Evolutionary conservation across 1,140 invertebrate genomes (phyloP).

Genomic region (Xylocopa sonorina): DNA sequence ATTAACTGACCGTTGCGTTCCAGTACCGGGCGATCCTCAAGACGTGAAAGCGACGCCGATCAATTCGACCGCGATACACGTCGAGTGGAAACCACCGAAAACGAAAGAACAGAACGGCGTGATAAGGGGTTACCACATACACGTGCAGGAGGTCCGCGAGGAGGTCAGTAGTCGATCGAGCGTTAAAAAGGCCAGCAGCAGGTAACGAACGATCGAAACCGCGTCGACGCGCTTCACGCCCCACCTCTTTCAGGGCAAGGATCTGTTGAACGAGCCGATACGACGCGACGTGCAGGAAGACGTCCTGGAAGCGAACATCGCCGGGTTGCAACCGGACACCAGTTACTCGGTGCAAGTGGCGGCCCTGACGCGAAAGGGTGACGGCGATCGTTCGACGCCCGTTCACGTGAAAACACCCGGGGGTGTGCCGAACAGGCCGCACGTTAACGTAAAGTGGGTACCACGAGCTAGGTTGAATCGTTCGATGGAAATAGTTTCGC

Average conservation of each 20-base stretch:
- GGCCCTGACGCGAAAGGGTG: slow-evolving; percentile 96
- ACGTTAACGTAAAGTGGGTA: slow-evolving; percentile 90
- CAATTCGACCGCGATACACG: slow-evolving; percentile 96
- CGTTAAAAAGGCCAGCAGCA: not conserved
- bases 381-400: slow-evolving; percentile 93
- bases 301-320: slow-evolving; percentile 91
- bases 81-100: slow-evolving; percentile 94
- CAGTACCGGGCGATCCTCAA: slow-evolving; percentile 98
- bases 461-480: not conserved
- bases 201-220: not conserved
- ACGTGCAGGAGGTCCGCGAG: slow-evolving; percentile 94
- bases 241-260: slow-evolving; percentile 85
- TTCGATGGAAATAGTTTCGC: too few relatives aligned
- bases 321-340: slow-evolving; percentile 95
- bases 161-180: slow-evolving; percentile 83
- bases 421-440: slow-evolving; percentile 94
- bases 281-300: slow-evolving; percentile 92
- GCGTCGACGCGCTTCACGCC: not conserved
- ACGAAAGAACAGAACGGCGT: slow-evolving; percentile 97
- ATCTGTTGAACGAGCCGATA: slow-evolving; percentile 91
- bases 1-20: slow-evolving; percentile 79
- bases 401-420: slow-evolving; percentile 94
- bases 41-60: slow-evolving; percentile 92
- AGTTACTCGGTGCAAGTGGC: slow-evolving; percentile 96
- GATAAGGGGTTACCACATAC: slow-evolving; percentile 97